Base-by-base conservation (phyloP, 2,113 vertebrate genomes). In the Crotalus viridis region DNA sequence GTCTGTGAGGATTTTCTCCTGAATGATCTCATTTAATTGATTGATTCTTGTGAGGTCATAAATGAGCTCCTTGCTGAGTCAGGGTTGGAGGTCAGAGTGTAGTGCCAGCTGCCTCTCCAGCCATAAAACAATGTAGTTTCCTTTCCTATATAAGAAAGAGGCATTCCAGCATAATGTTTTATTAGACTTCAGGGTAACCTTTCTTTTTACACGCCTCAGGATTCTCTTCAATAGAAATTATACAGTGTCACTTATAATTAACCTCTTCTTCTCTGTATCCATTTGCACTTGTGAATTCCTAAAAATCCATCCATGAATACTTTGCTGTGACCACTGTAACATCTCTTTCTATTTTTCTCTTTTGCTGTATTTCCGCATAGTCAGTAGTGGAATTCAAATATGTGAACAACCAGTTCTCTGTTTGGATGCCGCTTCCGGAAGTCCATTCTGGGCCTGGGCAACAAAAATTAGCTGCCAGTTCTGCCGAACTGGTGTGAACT, bases 31-130 rank as follows among this genome's bases (percentile, higher is more conserved):
- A 97, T 97, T 97, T 97, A 96, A 96, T 96, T 95, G 96, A 97
- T 96, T 96, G 97, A 97, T 96, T 96, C 96, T 96, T 95, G 95
- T 94, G 96, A 92, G 97, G 97, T 97, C 94, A 93, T 97, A 97
- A 98, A 96, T 97, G 97, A 97, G 94, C 94, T 98, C 97, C 96
- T 97, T 95, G 96, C 98, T 97, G 96, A 96, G 97, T 96, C 95
- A 90, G 92, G 97, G 98, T 98, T 97, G 97, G 97, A 96, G 96
- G 98, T 98, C 96, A 97, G 93, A 98, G 97, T 94, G 95, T 98
- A 98, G 97, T 98, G 98, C 97, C 98, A 99, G 98, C 98, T 99
- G 98, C 98, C 97, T 97, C 96, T 96, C 95, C 98, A 97, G 96
- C 97, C 94, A 90, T 91, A 89, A 93, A 96, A 98, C 96, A 97